A percentile compares a stretch with the other conserved stretches of the same genome.
Evolutionary conservation across 2,113 vertebrate species (phyloP).

Genomic region (Climacteris rufus): DNA sequence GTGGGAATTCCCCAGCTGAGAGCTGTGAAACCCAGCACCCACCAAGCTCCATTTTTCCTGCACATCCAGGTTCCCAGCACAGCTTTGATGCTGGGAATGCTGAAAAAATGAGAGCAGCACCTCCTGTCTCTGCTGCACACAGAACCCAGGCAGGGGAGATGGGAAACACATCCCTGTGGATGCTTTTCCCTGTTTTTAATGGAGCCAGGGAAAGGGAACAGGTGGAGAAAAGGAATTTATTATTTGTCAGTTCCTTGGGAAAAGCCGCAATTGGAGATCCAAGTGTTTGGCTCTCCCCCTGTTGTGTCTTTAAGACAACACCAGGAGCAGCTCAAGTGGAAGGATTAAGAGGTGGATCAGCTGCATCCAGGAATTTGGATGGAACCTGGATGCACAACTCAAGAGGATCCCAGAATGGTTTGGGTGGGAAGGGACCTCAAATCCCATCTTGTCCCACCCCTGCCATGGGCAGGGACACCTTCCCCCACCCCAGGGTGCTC

Average conservation of each 20-base stretch:
- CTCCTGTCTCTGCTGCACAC: neutral
- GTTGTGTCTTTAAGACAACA: neutral
- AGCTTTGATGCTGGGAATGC: neutral
- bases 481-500: neutral
- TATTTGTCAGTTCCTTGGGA: neutral
- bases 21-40: neutral
- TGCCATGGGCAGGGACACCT: neutral
- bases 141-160: neutral
- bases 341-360: neutral
- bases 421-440: neutral
- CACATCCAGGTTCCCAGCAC: neutral
- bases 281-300: neutral
- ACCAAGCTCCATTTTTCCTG: neutral
- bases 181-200: neutral
- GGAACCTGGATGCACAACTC: neutral
- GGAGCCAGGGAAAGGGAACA: neutral
- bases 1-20: neutral
- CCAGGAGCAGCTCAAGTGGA: neutral
- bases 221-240: neutral
- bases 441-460: neutral
- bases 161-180: neutral
- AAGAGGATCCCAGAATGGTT: neutral
- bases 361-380: neutral
- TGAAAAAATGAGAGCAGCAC: neutral
- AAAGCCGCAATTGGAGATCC: neutral